Base-by-base conservation (phyloP, 2,888 invertebrate genomes). In the Elmis aenea region DNA sequence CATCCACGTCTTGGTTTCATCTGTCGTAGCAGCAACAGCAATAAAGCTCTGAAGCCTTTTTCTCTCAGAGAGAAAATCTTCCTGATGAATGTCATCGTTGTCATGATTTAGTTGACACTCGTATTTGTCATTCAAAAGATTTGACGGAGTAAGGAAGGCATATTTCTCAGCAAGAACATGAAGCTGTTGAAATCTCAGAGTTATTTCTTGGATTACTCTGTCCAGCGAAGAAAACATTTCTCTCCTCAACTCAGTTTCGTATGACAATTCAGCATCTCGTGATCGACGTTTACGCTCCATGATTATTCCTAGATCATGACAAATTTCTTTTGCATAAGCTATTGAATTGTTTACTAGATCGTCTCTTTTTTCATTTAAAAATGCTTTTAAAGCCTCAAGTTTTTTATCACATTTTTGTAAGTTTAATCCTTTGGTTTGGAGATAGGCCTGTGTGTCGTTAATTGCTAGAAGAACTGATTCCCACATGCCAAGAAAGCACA, bases 341-440 rank as follows among this genome's bases (percentile, higher is more conserved):
- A 42, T 2, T 26, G 28, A 10, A 2, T 14, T 12, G 18, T 38
- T 33, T 38, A 24, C 15, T 8, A 13, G 16, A 20, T 20, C 18
- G 5, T 29, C 29, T 29, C 12, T 18, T 29, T 29, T 29, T 4
- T 20, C 33, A 34, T 16, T 25, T 13, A 39, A 20, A 23, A 38
- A 12, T 5, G 25, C 26, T 20, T 37, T 32, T 21, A 33, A 41
- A 39, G 35, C 26, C 20, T 33, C 29, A 35, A 33, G n/a, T 31
- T 13, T 26, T 3, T 26, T 2, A 26, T 8, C 26, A 13, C 29
- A 29, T 9, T 16, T 20, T n/a, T 30, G 12, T 22, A 38, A 30
- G 22, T 39, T 13, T 4, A 33, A 26, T 26, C 25, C 26, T 18
- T 29, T 21, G 32, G 26, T 46, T 46, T 46, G 44, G 15, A 45